Base-by-base conservation (phyloP, 2,113 vertebrate genomes). In the Heterocephalus glaber region DNA sequence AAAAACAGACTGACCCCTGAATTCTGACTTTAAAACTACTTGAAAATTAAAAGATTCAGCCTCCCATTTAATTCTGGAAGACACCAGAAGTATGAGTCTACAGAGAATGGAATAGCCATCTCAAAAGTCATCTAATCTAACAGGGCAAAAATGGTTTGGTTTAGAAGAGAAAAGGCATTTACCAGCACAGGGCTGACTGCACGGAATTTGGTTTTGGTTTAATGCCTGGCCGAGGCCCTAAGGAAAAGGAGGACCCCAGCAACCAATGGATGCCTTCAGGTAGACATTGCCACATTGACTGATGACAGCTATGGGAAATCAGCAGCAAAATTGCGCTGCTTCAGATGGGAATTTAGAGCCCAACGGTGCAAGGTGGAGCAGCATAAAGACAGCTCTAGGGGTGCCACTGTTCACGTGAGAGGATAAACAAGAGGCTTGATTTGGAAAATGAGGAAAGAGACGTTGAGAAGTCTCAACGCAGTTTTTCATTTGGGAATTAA, bases 401-500 rank as follows among this genome's bases (percentile, higher is more conserved):
- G 38, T 52, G 0, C 7, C 44, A 44, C 19, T 14, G 16, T 58
- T 88, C 38, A 66, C 16, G 19, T 56, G 41, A 94, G 47, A 77
- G 54, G 66, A 84, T 77, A 17, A 58, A 83, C 7, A n/a, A 54
- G 28, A 65, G 7, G 63, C 56, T 72, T 89, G 58, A 47, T 65
- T 17, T 47, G n/a, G 47, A 89, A 72, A n/a, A 65, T 74, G 20
- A 76, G 56, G 24, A 79, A 68, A 20, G 3, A 90, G 66, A 88
- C 41, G 12, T 83, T 33, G 3, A 86, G 74, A 93, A 85, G 26
- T 35, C 30, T 33, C 30, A 77, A 89, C 1, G 16, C n/a, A 74
- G 17, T 63, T 63, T 87, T 20, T 79, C 47, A 80, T 84, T 95
- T 80, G 63, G 35, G 30, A 92, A 96, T 90, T 22, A 58, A 58